Base-by-base conservation (phyloP, 1,140 invertebrate genomes). In the Platorchestia sp. region DNA sequence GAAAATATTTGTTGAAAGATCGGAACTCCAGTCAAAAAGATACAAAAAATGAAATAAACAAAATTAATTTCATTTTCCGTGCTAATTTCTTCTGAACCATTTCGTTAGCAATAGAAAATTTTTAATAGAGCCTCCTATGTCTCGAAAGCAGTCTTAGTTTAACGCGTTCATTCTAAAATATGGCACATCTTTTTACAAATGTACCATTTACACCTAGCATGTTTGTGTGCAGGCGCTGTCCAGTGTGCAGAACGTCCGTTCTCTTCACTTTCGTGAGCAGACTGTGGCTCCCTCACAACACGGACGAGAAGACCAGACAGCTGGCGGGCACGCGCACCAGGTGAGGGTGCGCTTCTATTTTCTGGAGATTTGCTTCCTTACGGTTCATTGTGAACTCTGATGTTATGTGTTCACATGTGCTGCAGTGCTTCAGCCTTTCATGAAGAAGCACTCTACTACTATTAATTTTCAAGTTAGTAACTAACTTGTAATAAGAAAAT, bases 181-280 rank as follows among this genome's bases (percentile, higher is more conserved):
- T 22, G 14, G 36, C 59, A 51, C 47, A 7, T 51, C 47, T 19
- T 19, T 6, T 51, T 19, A 7, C 47, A 51, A 51, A 51, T 7
- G 19, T 19, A 51, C 47, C 47, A 6, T 51, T 19, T 51, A 51
- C 19, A 19, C 47, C 19, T 51, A 7, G 47, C 19, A 51, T 51
- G n/a, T 51, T 51, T 51, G 6, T 27, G 27, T 40, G 36, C 91
- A 93, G 91, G 91, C 43, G 91, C 0, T 93, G 91, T 44, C 91
- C 91, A 10, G 45, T 93, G 91, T 93, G 91, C 45, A 6, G 91
- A 36, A 44, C 43, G 36, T 16, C 91, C 10, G 91, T 93, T 1
- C 91, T 93, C 91, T 93, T 93, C 91, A 93, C 91, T 16, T 93
- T 45, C 45, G 91, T 27, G 41, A 93, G 91, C 45, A 3, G 10